phyloP scores from a whole-genome alignment of 2,888 invertebrate species.

The Synanthedon tipuliformis region DNA sequence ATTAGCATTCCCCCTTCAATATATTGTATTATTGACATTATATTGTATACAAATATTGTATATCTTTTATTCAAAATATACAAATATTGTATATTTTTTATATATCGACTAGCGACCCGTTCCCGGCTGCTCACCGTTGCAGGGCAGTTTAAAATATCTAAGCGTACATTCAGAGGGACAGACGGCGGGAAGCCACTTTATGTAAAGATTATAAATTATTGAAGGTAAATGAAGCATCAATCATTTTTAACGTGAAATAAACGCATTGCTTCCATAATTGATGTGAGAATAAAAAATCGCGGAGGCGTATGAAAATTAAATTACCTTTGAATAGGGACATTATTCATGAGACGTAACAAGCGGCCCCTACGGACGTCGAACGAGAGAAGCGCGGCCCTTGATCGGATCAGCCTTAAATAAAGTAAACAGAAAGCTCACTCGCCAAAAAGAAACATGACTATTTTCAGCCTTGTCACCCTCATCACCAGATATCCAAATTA shows the following conservation, averaged over 20 bases:
- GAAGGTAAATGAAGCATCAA: not conserved
- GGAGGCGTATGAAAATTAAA: slow-evolving; percentile 18
- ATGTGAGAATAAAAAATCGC: slow-evolving; percentile 6
- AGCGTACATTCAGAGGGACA: no score
- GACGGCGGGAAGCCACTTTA: not conserved
- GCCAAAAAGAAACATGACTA: not conserved
- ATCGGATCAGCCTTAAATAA: slow-evolving; percentile 21
- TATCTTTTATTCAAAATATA: no score
- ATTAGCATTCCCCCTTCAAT: no score
- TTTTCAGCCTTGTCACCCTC: not conserved
- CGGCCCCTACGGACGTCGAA: slow-evolving; percentile 19
- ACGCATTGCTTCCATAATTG: not conserved
- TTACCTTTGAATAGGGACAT: slow-evolving; percentile 23
- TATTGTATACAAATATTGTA: no score
- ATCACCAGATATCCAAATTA: not conserved
- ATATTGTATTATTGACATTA: no score
- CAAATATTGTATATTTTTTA: no score
- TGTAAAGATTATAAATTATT: not conserved
- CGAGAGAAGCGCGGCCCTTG: slow-evolving; percentile 20
- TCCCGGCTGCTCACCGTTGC: not conserved
- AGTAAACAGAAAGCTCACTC: slow-evolving; percentile 6
- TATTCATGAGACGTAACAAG: slow-evolving; percentile 36
- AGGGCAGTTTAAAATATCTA: not conserved
- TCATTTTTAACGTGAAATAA: not conserved
- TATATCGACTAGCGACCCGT: no score